Evolutionary conservation across 2,888 invertebrate species (phyloP), one percentile per base, ranked within the genome.

Genomic region (Helicoverpa assulta): DNA sequence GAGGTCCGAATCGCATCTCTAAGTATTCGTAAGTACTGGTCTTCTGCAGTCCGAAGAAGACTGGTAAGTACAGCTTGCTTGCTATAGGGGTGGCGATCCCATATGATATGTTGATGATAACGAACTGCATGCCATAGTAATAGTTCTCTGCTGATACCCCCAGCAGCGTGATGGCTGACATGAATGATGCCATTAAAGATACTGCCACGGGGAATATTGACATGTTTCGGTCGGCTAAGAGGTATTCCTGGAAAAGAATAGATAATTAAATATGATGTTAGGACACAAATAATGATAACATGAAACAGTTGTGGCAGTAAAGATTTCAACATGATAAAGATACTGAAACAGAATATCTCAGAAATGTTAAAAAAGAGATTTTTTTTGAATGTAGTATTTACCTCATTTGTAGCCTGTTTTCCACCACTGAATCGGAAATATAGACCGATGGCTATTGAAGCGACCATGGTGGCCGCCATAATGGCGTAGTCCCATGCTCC

Each of bases 11-110:
- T 77, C 99, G 96, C 84, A 96, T 95, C 90, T 99, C 98, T 86
- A 99, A 96, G 91, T 99, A 99, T 97, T 99, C 98, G 89, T 98
- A 99, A 64, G 98, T 98, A 90, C 98, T 98, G n/a, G 98, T 97
- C 73, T 97, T 97, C 90, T 98, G 97, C 10, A 98, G 94, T 76
- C 97, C 97, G 89, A 97, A 98, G 91, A 99, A 98, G 51, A 99
- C 98, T 50, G 99, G 98, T 70, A 99, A 94, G 90, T 98, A 98
- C 52, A 98, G 91, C 87, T 97, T 97, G 26, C 97, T 97, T 5
- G 97, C 97, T 59, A 98, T 96, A 0, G 98, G 98, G 2, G 98
- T 98, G 8, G 97, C 97, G 18, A 98, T 83, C 29, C 92, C 96
- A 83, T 98, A 98, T 0, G 98, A 96, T 57, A 98, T 78, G 89